Evolutionary conservation across 2,113 vertebrate genomes (phyloP).

Genomic region (Pao palembangensis): DNA sequence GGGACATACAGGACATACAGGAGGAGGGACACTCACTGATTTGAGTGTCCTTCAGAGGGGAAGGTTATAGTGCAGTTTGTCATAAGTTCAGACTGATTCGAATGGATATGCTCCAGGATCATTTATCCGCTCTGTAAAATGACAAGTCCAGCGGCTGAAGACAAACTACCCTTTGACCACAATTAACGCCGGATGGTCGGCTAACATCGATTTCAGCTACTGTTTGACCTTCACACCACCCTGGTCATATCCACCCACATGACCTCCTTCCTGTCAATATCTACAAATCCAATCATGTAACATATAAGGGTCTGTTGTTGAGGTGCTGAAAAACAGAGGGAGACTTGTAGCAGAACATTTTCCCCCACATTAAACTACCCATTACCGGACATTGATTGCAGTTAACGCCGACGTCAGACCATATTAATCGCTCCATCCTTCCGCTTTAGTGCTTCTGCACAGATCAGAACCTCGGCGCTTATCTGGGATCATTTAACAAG

Average conservation of each 20-base stretch:
- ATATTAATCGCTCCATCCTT: conserved; percentile 66
- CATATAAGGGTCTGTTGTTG: too few species aligned
- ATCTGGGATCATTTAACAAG: conserved; percentile 56
- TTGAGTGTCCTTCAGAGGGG: too few species aligned
- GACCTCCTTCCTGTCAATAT: conserved; percentile 18
- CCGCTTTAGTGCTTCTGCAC: conserved; percentile 26
- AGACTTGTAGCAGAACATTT: conserved; percentile 24
- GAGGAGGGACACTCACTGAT: too few species aligned
- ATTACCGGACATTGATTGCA: conserved; percentile 69
- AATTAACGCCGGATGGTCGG: conserved; percentile 16
- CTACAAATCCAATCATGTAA: neutral
- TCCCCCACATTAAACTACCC: conserved; percentile 59
- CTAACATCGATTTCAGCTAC: conserved; percentile 22
- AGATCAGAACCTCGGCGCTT: conserved; percentile 47
- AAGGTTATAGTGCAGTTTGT: too few species aligned
- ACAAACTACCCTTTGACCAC: too few species aligned
- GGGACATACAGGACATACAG: too few species aligned
- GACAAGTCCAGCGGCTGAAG: too few species aligned
- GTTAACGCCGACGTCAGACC: conserved; percentile 56
- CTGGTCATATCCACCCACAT: neutral
- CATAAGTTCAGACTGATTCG: too few species aligned
- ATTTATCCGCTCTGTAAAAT: too few species aligned
- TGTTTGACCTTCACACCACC: conserved; percentile 18
- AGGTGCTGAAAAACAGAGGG: conserved; percentile 2
- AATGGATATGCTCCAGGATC: too few species aligned